A percentile compares a stretch with the other conserved stretches of the same genome.
These are phyloP conservation scores for Actenoides lindsayi DNA, from an alignment of 2,113 vertebrate species.

Conservation along the genomic window DNA sequence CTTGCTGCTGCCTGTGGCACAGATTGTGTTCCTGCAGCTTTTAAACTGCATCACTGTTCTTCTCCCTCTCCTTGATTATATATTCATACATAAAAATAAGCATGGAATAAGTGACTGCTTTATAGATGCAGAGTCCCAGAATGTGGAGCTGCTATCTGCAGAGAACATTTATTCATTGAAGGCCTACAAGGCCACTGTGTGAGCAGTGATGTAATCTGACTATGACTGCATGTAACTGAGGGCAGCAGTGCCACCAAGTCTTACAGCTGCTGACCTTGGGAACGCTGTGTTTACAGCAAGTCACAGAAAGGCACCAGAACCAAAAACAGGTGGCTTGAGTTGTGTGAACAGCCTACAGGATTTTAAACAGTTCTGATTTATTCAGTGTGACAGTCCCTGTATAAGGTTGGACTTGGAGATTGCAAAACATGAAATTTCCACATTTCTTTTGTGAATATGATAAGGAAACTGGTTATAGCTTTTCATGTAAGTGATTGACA, in stretches of 20 bases:
- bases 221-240: neutral
- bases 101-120: slow-evolving; percentile 6
- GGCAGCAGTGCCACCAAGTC: neutral
- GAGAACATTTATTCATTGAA: neutral
- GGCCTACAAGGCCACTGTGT: neutral
- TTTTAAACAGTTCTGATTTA: slow-evolving; percentile 59
- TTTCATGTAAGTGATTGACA: neutral
- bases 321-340: slow-evolving; percentile 35
- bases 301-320: slow-evolving; percentile 20
- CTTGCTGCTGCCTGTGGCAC: neutral
- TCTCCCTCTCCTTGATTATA: neutral
- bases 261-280: neutral
- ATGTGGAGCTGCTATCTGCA: neutral
- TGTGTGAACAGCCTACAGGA: slow-evolving; percentile 4
- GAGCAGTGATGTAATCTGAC: neutral
- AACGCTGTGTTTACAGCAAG: slow-evolving; percentile 33
- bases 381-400: slow-evolving; percentile 25
- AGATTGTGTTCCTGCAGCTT: neutral
- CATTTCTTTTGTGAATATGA: neutral
- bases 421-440: neutral
- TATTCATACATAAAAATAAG: slow-evolving; percentile 20
- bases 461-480: slow-evolving; percentile 31
- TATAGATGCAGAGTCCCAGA: neutral
- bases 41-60: neutral
- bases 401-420: slow-evolving; percentile 27